Evolutionary conservation across 2,113 vertebrate genomes (phyloP), one percentile per base, ranked within the genome.

Genomic region (Anoplopoma fimbria): DNA sequence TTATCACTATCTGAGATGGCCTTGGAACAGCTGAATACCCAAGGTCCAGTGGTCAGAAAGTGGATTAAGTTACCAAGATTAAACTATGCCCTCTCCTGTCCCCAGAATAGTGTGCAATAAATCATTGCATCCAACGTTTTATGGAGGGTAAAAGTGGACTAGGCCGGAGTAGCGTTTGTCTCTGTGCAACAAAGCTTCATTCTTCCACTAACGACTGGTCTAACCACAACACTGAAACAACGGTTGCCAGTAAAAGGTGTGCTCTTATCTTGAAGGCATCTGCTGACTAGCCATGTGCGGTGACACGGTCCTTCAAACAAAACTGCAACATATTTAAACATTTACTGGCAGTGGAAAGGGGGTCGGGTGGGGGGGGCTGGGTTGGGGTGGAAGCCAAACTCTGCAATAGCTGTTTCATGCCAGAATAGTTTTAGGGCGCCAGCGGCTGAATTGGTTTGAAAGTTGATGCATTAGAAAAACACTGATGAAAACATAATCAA

Each of bases 361-460:
- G 57, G 60, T 17, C 9, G 21, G 62, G 13, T 4, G 14, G 4
- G 27, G 29, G 57, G 15, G 57, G 57, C 27, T 17, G 74, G 76
- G 83, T 68, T 25, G 76, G 86, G 79, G 19, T 68, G 61, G 75
- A 71, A 71, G 75, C 75, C 81, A 91, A 92, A 92, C 74, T 79
- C 89, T 84, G 88, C 91, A 91, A 93, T 92, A 79, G 90, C 88
- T 72, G 80, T 83, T 92, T 93, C 87, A 94, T 92, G 93, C 94
- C 92, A 93, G 93, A 92, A 90, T 89, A 93, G 91, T 92, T 94
- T 84, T 42, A 80, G 87, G 95, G 94, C 93, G 94, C 95, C 94
- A 94, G 88, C 63, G 75, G 85, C 90, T 89, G 94, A 94, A 95
- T 94, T 91, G 90, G 90, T 95, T 94, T 91, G 91, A 92, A 94